Evolutionary conservation across 2,888 invertebrate species (phyloP).

Genomic region (Steinernema scapterisci): DNA sequence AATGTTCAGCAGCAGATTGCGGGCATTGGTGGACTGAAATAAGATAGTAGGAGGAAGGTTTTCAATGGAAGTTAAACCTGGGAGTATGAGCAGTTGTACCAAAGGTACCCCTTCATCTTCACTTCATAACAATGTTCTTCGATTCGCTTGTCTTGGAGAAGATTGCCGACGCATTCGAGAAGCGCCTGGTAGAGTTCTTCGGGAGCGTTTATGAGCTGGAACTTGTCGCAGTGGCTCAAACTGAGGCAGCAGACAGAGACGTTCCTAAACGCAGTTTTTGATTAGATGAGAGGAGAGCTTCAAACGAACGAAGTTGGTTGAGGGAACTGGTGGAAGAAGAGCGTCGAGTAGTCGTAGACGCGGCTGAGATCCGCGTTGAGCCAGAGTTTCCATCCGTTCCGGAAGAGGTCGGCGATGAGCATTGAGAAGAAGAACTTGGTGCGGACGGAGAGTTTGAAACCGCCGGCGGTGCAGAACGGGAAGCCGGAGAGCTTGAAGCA

Average conservation of each 20-base stretch:
- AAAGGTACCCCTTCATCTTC: slow-evolving; percentile 30
- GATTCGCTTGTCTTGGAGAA: neutral
- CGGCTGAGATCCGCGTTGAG: slow-evolving; percentile 23
- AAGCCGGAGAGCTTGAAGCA: slow-evolving; percentile 2
- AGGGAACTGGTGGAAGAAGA: neutral
- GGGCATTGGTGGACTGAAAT: slow-evolving; percentile 26
- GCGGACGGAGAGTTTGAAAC: neutral
- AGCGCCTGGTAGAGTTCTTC: neutral
- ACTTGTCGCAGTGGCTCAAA: slow-evolving; percentile 35
- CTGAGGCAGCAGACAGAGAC: slow-evolving; percentile 34
- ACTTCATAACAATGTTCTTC: neutral
- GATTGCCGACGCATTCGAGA: neutral
- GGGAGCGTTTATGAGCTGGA: slow-evolving; percentile 36
- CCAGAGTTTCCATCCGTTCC: neutral
- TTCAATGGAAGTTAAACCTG: neutral
- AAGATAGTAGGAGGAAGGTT: neutral
- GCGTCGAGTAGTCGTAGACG: slow-evolving; percentile 8
- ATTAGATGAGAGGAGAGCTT: neutral
- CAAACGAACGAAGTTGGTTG: neutral
- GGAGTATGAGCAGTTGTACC: slow-evolving; percentile 2
- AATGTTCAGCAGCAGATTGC: slow-evolving; percentile 35
- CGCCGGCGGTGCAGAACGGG: neutral
- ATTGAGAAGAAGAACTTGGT: slow-evolving; percentile 5
- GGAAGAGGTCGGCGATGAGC: slow-evolving; percentile 15
- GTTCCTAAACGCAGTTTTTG: neutral